A percentile compares a stretch with the other conserved stretches of the same genome.
These are phyloP conservation scores for Taenioides sp. DNA, from an alignment of 2,797 vertebrate species.

Conservation along the genomic window DNA sequence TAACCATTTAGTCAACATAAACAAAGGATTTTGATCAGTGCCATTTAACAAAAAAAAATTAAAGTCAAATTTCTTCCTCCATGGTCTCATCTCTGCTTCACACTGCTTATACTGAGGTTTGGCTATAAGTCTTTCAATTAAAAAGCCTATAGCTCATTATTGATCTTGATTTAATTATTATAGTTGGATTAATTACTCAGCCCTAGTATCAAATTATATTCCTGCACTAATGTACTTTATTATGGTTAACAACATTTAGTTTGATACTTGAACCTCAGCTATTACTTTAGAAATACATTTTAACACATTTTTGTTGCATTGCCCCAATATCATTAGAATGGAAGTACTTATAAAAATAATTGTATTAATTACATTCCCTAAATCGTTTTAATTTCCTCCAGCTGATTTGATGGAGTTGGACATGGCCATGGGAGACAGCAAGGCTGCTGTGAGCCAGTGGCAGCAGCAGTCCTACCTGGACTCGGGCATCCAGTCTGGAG, in stretches of 20 bases:
- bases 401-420: conserved; percentile 99
- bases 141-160: background rate
- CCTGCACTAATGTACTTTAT: no score
- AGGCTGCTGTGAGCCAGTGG: conserved; percentile 96
- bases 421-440: conserved; percentile 99
- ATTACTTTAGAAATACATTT: background rate
- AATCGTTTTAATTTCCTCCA: conserved; percentile 40
- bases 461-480: conserved; percentile 98
- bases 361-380: background rate
- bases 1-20: background rate
- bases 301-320: no score
- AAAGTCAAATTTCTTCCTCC: no score
- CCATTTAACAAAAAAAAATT: no score
- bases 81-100: no score
- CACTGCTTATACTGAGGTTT: no score
- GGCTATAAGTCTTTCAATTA: background rate
- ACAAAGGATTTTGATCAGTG: no score
- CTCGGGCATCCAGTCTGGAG: conserved; percentile 97
- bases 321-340: no score
- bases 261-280: background rate
- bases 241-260: no score
- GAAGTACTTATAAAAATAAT: background rate
- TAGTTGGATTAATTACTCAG: background rate
- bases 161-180: background rate
- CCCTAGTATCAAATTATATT: background rate